These are phyloP conservation scores for Bhutanitis thaidina DNA, from an alignment of 2,888 invertebrate genomes.

Conservation along the genomic window DNA sequence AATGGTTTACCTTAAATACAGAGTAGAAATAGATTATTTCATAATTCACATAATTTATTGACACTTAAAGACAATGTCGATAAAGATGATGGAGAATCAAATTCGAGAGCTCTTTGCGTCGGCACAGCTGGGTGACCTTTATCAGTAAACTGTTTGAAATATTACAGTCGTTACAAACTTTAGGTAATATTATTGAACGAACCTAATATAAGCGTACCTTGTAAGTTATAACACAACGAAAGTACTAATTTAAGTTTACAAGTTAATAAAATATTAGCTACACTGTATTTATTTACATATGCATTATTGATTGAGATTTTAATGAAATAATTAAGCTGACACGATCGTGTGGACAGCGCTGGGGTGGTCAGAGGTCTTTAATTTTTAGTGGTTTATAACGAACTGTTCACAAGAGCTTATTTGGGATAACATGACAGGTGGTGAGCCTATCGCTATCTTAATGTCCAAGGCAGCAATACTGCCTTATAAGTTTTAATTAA, in stretches of 20 bases:
- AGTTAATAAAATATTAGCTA: conserved; percentile 8
- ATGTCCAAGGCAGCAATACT: too few relatives aligned
- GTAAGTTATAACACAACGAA: conserved; percentile 10
- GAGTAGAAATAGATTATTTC: conserved; percentile 5
- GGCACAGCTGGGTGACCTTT: conserved; percentile 18
- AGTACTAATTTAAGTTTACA: conserved; percentile 19
- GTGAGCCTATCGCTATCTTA: too few relatives aligned
- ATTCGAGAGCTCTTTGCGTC: conserved; percentile 11
- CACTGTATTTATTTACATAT: background rate
- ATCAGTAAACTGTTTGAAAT: conserved; percentile 22
- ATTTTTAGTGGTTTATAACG: too few relatives aligned
- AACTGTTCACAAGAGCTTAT: too few relatives aligned
- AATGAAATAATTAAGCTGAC: too few relatives aligned
- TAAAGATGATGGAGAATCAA: conserved; percentile 19
- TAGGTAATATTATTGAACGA: conserved; percentile 18
- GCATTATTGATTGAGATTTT: too few relatives aligned
- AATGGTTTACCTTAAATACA: background rate
- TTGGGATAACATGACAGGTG: too few relatives aligned
- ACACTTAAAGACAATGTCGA: conserved; percentile 15
- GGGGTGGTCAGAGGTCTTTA: too few relatives aligned
- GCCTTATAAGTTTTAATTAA: too few relatives aligned
- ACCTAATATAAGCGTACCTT: conserved; percentile 14
- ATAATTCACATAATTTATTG: conserved; percentile 16
- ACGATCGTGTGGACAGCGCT: too few relatives aligned
- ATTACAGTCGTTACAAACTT: conserved; percentile 18